These are phyloP conservation scores for Otolemur garnettii DNA, from an alignment of 2,113 vertebrate genomes.

Conservation along the genomic window DNA sequence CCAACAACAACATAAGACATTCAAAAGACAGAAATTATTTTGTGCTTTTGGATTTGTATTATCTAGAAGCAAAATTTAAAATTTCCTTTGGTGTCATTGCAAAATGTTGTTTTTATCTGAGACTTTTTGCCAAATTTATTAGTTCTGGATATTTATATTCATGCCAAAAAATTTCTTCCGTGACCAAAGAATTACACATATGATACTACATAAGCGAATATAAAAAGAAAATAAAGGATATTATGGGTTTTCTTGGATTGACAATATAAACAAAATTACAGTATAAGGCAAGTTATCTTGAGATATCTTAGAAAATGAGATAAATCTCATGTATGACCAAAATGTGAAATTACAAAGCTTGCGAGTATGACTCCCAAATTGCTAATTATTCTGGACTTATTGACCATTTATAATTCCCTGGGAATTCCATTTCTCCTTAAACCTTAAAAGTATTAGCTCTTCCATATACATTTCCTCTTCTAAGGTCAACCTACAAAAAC, in stretches of 20 bases:
- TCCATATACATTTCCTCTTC: not conserved
- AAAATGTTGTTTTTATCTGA: conserved; percentile 9
- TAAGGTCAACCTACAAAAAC: not conserved
- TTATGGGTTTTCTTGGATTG: not conserved
- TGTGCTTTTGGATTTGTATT: conserved; percentile 5
- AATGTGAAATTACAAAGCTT: not conserved
- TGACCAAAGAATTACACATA: not conserved
- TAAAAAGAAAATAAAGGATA: not conserved
- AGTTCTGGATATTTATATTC: not conserved
- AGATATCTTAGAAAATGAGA: conserved; percentile 50
- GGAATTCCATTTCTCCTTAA: conserved; percentile 46
- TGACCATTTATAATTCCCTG: conserved; percentile 39
- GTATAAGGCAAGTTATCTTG: not conserved
- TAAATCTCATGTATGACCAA: not conserved
- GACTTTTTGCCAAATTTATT: not conserved
- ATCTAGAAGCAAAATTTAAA: not conserved
- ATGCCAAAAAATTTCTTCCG: not conserved
- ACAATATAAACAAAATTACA: not conserved
- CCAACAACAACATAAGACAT: not conserved
- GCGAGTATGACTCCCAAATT: not conserved
- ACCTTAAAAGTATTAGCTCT: not conserved
- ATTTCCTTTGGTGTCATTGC: not conserved
- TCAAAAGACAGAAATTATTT: not conserved
- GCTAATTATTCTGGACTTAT: not conserved
- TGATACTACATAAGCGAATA: not conserved